These are phyloP conservation scores for Drosophila merina DNA, from an alignment of 2,888 invertebrate genomes.

Conservation along the genomic window DNA sequence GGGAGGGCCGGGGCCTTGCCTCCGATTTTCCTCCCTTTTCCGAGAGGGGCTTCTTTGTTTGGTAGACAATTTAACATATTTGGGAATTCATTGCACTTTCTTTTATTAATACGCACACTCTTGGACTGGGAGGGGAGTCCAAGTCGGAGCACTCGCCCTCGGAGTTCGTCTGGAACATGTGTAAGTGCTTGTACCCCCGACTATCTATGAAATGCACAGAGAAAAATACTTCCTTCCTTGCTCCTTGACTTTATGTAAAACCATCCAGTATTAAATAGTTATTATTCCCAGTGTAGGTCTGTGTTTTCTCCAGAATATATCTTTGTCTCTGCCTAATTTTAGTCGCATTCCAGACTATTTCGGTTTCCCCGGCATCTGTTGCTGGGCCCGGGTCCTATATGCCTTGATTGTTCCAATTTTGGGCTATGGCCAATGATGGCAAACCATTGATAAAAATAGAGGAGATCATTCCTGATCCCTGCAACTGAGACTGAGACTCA, in stretches of 20 bases:
- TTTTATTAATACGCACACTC: conserved; percentile 76
- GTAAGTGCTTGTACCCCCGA: conserved; percentile 57
- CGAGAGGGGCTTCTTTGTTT: conserved; percentile 65
- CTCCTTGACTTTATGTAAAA: neutral
- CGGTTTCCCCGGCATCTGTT: conserved; percentile 54
- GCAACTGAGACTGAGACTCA: neutral
- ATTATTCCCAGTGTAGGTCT: conserved; percentile 1
- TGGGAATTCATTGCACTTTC: conserved; percentile 80
- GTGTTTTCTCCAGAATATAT: conserved; percentile 26
- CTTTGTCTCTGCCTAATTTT: conserved; percentile 63
- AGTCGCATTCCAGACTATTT: conserved; percentile 74
- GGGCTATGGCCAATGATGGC: conserved; percentile 58
- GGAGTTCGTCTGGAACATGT: conserved; percentile 58
- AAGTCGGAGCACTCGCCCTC: conserved; percentile 43
- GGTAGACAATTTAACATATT: conserved; percentile 80
- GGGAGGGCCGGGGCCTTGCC: neutral
- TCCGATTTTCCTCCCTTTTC: conserved; percentile 11
- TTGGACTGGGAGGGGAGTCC: conserved; percentile 35
- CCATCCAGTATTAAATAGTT: neutral
- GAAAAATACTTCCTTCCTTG: neutral
- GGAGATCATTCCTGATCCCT: conserved; percentile 32
- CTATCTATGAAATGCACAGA: neutral
- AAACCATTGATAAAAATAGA: conserved; percentile 77
- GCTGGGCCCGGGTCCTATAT: conserved; percentile 49
- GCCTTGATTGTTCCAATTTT: conserved; percentile 77